Evolutionary conservation across 1,140 invertebrate genomes (phyloP), one percentile per base, ranked within the genome.

Genomic region (Bicyclus anynana): DNA sequence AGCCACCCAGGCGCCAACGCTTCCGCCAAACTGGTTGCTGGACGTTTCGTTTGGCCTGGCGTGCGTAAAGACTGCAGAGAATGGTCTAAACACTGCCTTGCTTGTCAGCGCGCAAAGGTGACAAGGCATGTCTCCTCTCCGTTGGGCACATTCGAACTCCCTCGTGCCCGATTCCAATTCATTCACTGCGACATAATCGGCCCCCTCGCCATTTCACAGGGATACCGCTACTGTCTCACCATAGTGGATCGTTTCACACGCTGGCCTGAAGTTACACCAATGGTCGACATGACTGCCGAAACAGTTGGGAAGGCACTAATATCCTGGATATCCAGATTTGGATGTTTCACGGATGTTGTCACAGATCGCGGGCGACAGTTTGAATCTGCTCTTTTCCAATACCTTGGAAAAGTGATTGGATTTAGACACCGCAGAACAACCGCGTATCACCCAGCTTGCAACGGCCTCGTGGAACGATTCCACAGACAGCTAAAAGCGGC

Each of bases 11-110:
- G n/a, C n/a, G n/a, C n/a, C n/a, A n/a, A 64, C 18, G 49, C 56
- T 9, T 51, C 46, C 0, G 62, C 35, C 4, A 38, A 59, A n/a
- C 18, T 64, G 14, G 18, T 64, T 14, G 52, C 62, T 4, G 33
- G 33, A 3, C 26, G 62, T 2, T 64, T 64, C n/a, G 42, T 64
- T 5, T 64, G 56, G 62, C 53, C 62, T 1, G 53, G 56, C 2
- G 42, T 59, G 13, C 18, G 51, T 5, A 57, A 57, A 33, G 61
- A 63, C n/a, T 63, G 55, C 18, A 20, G 51, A 16, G 52, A 54
- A 7, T 58, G 61, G 61, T 18, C 55, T 4, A 21, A 29, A 18
- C 7, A 26, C 13, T 63, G 61, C 33, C 7, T 63, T 4, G 9
- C 50, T 2, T 63, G 61, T 17, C 61, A 63, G n/a, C 51, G 55